phyloP scores from a whole-genome alignment of 2,797 vertebrate genomes.

The Catostomus latipinnis region DNA sequence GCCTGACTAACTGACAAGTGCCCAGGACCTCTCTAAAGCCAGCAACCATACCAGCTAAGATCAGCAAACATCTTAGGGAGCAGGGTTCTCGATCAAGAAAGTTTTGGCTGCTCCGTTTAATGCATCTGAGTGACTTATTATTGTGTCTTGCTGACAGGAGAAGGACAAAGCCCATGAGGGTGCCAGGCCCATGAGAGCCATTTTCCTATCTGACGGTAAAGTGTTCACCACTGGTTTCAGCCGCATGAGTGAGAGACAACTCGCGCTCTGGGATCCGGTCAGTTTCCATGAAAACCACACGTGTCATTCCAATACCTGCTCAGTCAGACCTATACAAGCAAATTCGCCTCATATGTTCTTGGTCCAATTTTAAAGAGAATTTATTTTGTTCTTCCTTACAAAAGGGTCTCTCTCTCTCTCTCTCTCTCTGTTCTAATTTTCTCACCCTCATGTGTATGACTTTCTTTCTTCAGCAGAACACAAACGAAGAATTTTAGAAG shows the following conservation, averaged over 20 bases:
- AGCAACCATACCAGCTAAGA: no score
- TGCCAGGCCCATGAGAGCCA: constrained; percentile 93
- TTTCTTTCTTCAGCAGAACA: no score
- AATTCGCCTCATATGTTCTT: not conserved
- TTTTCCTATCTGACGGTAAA: constrained; percentile 91
- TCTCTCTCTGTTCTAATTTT: no score
- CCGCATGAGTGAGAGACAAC: constrained; percentile 96
- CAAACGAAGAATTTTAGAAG: no score
- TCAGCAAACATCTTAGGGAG: no score
- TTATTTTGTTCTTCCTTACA: not conserved
- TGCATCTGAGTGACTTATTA: not conserved
- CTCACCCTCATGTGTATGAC: no score
- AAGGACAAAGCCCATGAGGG: constrained; percentile 96
- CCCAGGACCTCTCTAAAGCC: no score
- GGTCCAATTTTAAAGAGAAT: no score
- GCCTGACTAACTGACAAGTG: no score
- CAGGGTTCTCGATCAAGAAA: not conserved
- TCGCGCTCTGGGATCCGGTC: constrained; percentile 94
- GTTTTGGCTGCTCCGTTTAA: not conserved
- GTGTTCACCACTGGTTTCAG: constrained; percentile 97
- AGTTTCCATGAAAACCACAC: constrained; percentile 39
- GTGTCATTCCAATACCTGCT: not conserved
- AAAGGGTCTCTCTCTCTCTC: not conserved
- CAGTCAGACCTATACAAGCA: not conserved
- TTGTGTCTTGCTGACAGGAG: constrained; percentile 78